These are phyloP conservation scores for Pandemis heparana DNA, from an alignment of 2,888 invertebrate genomes.

Conservation along the genomic window DNA sequence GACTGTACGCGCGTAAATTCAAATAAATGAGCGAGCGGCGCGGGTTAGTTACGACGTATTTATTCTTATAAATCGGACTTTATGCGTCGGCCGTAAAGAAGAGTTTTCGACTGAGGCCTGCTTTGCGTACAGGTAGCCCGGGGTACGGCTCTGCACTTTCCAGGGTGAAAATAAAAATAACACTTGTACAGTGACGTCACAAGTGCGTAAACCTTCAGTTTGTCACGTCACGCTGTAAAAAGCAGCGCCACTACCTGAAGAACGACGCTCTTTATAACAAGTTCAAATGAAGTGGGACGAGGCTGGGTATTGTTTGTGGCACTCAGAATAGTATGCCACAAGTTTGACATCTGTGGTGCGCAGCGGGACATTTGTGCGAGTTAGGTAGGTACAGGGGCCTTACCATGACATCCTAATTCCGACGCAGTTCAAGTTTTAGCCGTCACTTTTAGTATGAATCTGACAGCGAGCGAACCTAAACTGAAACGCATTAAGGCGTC, in stretches of 20 bases:
- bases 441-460: too few species aligned
- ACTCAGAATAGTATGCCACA: neutral
- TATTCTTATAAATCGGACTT: slow-evolving; percentile 71
- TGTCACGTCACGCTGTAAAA: neutral
- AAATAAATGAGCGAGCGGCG: slow-evolving; percentile 48
- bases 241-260: neutral
- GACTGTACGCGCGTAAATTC: slow-evolving; percentile 45
- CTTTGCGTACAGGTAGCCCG: slow-evolving; percentile 39
- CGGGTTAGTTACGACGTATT: slow-evolving; percentile 61
- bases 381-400: too few species aligned
- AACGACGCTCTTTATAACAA: neutral
- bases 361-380: neutral
- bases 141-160: slow-evolving; percentile 1
- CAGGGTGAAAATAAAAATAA: slow-evolving; percentile 10
- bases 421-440: too few species aligned
- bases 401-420: too few species aligned
- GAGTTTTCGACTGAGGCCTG: slow-evolving; percentile 55
- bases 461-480: too few species aligned
- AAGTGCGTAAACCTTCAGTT: neutral
- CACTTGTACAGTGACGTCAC: neutral
- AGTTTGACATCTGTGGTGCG: neutral
- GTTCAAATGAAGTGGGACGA: neutral
- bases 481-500: too few species aligned
- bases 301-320: neutral
- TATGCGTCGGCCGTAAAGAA: slow-evolving; percentile 64